These are phyloP conservation scores for Drosophila formosana DNA, from an alignment of 2,888 invertebrate genomes.

Conservation along the genomic window DNA sequence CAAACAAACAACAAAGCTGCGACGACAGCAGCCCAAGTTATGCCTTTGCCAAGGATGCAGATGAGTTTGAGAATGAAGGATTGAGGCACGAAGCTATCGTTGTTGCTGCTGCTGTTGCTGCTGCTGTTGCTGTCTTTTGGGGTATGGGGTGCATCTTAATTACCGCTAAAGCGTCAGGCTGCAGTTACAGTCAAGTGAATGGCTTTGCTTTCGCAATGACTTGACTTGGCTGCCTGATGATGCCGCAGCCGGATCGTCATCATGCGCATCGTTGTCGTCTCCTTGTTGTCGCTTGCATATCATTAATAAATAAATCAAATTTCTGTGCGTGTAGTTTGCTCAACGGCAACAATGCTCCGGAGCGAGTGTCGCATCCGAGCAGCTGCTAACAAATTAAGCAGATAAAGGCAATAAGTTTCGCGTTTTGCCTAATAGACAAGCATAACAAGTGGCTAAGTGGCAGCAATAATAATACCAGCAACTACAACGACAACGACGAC, in stretches of 20 bases:
- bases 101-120: not conserved
- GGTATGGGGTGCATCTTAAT: constrained; percentile 70
- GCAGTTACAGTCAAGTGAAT: constrained; percentile 59
- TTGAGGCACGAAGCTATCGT: not conserved
- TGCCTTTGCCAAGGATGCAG: constrained; percentile 65
- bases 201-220: constrained; percentile 28
- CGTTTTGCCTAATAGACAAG: constrained; percentile 66
- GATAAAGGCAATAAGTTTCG: constrained; percentile 68
- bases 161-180: constrained; percentile 71
- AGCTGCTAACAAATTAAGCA: constrained; percentile 77
- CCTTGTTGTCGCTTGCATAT: constrained; percentile 72
- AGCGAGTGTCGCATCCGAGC: constrained; percentile 18
- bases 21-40: constrained; percentile 60
- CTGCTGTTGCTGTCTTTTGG: not conserved
- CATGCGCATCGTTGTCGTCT: constrained; percentile 24
- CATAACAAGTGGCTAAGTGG: constrained; percentile 55
- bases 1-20: constrained; percentile 61
- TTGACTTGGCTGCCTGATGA: constrained; percentile 24
- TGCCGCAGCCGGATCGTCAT: constrained; percentile 11
- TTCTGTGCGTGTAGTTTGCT: constrained; percentile 69
- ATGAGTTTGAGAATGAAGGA: constrained; percentile 13
- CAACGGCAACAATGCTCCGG: constrained; percentile 8
- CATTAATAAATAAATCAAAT: constrained; percentile 83
- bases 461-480: constrained; percentile 28
- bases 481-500: not conserved